Evolutionary conservation across 2,888 invertebrate genomes (phyloP), one percentile per base, ranked within the genome.

Genomic region (Rhamphomyia laevipes): DNA sequence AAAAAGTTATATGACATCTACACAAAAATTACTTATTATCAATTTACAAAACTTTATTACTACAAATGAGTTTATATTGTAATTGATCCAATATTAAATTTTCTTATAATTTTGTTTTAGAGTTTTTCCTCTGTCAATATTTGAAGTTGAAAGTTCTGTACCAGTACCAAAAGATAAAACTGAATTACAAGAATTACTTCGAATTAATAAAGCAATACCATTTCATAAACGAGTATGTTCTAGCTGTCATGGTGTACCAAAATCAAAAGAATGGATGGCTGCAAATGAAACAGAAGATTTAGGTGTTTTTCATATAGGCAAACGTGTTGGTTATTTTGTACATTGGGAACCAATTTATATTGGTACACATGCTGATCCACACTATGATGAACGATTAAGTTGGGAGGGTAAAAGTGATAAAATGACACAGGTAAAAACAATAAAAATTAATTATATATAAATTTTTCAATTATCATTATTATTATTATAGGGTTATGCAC

Each of bases 381-480:
- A 86, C 56, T 93, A 93, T 66, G 93, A 93, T 58, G 92, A 93
- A 67, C 76, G 92, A 62, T 79, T 93, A 53, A 89, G 88, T 65
- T 93, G 93, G 92, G 92, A 94, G 65, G 93, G 93, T 41, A 89
- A 89, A 71, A 86, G 88, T 69, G 93, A 94, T 71, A 93, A 93
- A 74, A 93, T 93, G 92, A 88, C 91, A 52, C 93, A 93, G 84
- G 92, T 91, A 67, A 65, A 56, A 44, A 40, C 51, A 7, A 16
- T 42, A 12, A 17, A 43, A 27, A 21, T 43, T 30, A 30, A 43
- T 16, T 27, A 43, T 43, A n/a, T 10, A 13, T 15, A 31, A 30
- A 12, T 17, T 18, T 13, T 33, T 31, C 31, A 15, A 40, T 45
- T 46, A 48, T 9, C 6, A 3, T 45, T 45, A 27, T 40, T 51